phyloP scores from a whole-genome alignment of 2,797 vertebrate genomes.

The Aldrovandia affinis region DNA sequence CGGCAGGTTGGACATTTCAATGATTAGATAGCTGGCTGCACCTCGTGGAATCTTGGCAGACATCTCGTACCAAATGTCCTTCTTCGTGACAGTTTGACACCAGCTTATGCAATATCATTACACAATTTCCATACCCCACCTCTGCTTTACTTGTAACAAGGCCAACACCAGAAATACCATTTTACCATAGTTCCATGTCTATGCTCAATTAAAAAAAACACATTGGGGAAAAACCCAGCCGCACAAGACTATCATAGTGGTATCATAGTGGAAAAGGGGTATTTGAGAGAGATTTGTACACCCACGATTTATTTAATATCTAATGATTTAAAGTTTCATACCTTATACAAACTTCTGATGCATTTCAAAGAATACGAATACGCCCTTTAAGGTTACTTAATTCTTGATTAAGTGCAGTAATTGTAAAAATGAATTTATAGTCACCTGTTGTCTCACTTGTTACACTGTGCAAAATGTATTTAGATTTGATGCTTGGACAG shows the following conservation, averaged over 20 bases:
- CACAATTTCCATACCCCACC: not conserved
- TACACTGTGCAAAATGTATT: constrained; percentile 4
- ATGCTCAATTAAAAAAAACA: not conserved
- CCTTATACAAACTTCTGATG: not conserved
- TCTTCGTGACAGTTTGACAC: not conserved
- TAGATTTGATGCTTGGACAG: not conserved
- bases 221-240: not conserved
- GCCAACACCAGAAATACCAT: not conserved
- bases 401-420: constrained; percentile 71
- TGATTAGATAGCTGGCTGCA: not conserved
- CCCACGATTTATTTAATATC: not conserved
- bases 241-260: not conserved
- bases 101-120: not conserved
- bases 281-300: not conserved
- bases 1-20: too few species aligned
- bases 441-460: constrained; percentile 40
- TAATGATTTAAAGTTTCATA: not conserved
- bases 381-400: constrained; percentile 23
- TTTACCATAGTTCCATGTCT: not conserved
- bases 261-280: not conserved
- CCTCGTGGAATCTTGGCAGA: not conserved
- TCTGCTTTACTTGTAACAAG: not conserved
- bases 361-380: not conserved
- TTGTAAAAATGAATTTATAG: constrained; percentile 76
- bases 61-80: not conserved